phyloP scores from a whole-genome alignment of 2,888 invertebrate genomes.

The Prosapia bicincta region DNA sequence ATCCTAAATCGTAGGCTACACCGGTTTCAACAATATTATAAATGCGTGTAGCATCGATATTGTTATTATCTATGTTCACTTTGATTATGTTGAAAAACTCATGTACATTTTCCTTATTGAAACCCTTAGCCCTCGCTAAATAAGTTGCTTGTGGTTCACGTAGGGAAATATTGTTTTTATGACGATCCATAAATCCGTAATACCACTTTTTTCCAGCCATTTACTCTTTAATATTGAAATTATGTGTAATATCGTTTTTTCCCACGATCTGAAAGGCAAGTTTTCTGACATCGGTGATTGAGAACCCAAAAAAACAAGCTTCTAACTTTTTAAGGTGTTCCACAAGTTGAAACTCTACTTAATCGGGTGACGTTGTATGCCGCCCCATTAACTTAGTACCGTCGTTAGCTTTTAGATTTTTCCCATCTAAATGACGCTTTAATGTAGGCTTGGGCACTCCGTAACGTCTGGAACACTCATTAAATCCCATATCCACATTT shows the following conservation, averaged over 20 bases:
- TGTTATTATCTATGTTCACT: background rate
- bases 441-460: slow-evolving; percentile 5
- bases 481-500: slow-evolving; percentile 15
- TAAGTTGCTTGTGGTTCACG: slow-evolving; percentile 2
- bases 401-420: background rate
- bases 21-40: slow-evolving; percentile 11
- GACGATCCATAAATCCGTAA: background rate
- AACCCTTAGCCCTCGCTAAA: background rate
- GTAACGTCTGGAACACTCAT: slow-evolving; percentile 11
- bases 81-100: background rate
- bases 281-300: slow-evolving; percentile 9
- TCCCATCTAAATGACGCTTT: background rate
- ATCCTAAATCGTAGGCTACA: too few species aligned
- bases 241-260: background rate
- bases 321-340: slow-evolving; percentile 6
- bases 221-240: background rate
- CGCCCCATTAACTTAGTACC: slow-evolving; percentile 4
- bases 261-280: slow-evolving; percentile 4
- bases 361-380: background rate
- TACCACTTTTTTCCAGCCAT: background rate
- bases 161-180: background rate
- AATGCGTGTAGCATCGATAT: background rate
- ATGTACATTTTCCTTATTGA: background rate
- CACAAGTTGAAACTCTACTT: background rate
- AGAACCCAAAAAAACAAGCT: slow-evolving; percentile 5